phyloP scores from a whole-genome alignment of 2,113 vertebrate genomes.

The Nicator chloris region DNA sequence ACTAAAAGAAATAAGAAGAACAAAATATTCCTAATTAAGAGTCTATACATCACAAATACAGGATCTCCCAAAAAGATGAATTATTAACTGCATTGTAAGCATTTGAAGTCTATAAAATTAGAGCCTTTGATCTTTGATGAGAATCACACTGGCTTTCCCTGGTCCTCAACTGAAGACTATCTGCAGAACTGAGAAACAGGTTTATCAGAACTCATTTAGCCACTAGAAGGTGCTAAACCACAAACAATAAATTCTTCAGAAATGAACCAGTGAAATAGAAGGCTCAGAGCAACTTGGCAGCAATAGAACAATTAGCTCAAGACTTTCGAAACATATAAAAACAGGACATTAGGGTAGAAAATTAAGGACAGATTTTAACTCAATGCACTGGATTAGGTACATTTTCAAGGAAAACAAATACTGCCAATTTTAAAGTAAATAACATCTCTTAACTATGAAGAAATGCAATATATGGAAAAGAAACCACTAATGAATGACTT shows the following conservation, averaged over 20 bases:
- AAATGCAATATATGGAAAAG: neutral
- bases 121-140: neutral
- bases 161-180: neutral
- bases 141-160: neutral
- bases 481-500: neutral
- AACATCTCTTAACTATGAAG: neutral
- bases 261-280: neutral
- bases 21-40: neutral
- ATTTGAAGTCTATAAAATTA: neutral
- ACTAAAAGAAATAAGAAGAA: constrained; percentile 68
- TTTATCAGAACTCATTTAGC: neutral
- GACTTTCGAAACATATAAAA: neutral
- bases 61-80: neutral
- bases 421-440: neutral
- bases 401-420: neutral
- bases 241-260: neutral
- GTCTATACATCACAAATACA: neutral
- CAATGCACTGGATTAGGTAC: neutral
- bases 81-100: neutral
- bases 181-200: neutral
- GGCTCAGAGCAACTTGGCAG: neutral
- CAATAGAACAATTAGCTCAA: neutral
- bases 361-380: neutral
- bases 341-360: neutral
- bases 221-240: constrained; percentile 53